Conservation (phyloP, 2,888 invertebrate species). For the Drosophila barbarae region DNA sequence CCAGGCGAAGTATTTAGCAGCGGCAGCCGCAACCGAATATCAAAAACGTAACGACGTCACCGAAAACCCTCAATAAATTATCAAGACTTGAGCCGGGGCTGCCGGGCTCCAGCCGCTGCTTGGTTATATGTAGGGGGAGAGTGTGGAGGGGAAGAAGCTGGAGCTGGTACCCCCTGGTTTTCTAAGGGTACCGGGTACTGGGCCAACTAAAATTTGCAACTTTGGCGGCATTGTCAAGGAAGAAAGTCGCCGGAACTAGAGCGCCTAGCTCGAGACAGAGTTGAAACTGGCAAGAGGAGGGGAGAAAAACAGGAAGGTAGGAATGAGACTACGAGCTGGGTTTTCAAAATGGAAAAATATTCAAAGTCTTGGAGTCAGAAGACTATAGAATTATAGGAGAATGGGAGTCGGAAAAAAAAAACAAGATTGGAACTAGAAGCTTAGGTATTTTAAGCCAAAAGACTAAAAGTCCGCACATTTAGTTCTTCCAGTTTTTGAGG, state of each 20-base stretch:
- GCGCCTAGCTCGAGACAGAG: slow-evolving; percentile 54
- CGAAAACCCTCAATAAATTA: slow-evolving; percentile 78
- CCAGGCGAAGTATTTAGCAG: slow-evolving; percentile 69
- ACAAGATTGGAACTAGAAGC: not conserved
- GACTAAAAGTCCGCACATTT: not conserved
- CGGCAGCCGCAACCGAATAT: slow-evolving; percentile 73
- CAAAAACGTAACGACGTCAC: slow-evolving; percentile 77
- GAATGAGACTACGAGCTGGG: not conserved
- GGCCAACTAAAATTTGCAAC: slow-evolving; percentile 44
- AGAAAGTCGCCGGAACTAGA: slow-evolving; percentile 65
- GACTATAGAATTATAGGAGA: not conserved
- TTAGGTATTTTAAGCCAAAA: not conserved
- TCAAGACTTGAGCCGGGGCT: slow-evolving; percentile 61
- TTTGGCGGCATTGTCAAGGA: slow-evolving; percentile 52
- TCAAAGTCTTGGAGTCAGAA: not conserved
- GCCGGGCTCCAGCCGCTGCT: slow-evolving; percentile 24
- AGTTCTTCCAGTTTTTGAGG: not conserved
- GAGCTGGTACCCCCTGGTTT: slow-evolving; percentile 15
- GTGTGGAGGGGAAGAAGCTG: too few species aligned
- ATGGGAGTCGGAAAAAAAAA: not conserved
- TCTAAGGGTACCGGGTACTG: slow-evolving; percentile 24
- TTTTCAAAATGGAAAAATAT: not conserved
- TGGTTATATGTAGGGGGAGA: not conserved
- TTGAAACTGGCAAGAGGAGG: not conserved
- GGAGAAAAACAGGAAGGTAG: slow-evolving; percentile 3